Evolutionary conservation across 2,113 vertebrate species (phyloP), one percentile per base, ranked within the genome.

Genomic region (Natator depressus): DNA sequence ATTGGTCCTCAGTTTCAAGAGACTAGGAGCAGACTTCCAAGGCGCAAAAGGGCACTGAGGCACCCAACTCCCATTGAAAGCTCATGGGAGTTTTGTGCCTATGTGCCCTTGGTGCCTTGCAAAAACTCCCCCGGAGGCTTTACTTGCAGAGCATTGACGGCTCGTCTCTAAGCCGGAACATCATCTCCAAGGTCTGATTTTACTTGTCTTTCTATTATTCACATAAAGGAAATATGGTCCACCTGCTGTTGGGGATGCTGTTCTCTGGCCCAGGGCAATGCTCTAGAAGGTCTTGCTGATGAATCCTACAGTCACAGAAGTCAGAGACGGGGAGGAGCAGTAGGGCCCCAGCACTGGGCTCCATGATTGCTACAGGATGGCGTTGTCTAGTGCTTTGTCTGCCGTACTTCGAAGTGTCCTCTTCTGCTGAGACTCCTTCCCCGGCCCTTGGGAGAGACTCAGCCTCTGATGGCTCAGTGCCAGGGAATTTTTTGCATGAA

Each of bases 271-370:
- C 19, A 72, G 65, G 19, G 20, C 35, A 38, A 10, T 72, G n/a
- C n/a, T 20, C n/a, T 35, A 35, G 62, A 17, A 19, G 7, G 7
- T n/a, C 62, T 62, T 62, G 59, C 29, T 62, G 59, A 31, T 62
- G 29, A 62, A 62, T 62, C 59, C 29, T 62, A 29, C 29, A 62
- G 22, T n/a, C 80, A 35, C 24, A 7, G 24, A n/a, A 25, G 27
- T 10, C 50, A 3, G 19, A 24, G 35, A 8, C 17, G 13, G 22
- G 10, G 19, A 83, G 0, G 3, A 62, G 59, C 19, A 9, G 0
- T 27, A 76, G n/a, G 29, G 2, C 19, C 27, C 75, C 24, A 11
- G 31, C 8, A 9, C 29, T 7, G 13, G 17, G 29, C 78, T 27
- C 62, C 3, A 10, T 10, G 5, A n/a, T n/a, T 27, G 35, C 47